Conservation (phyloP, 2,888 invertebrate species). For the Acleris holmiana region DNA sequence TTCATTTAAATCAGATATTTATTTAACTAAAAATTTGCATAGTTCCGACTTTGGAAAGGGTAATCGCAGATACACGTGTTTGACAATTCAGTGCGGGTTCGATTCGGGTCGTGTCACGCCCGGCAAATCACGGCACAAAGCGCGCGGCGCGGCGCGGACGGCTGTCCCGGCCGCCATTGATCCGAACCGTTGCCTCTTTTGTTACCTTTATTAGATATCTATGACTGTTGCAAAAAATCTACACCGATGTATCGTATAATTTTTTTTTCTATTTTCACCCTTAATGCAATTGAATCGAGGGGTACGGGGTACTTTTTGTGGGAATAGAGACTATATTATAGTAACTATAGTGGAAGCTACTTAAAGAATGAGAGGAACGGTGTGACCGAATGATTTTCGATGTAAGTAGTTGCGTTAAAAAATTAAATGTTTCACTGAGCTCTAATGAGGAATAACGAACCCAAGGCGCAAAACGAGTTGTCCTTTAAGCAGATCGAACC, state of each 20-base stretch:
- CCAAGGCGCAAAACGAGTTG: constrained; percentile 1
- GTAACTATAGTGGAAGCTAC: too few relatives aligned
- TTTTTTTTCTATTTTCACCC: constrained; percentile 13
- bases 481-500: not conserved
- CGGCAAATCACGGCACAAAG: constrained; percentile 56
- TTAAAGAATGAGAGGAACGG: too few relatives aligned
- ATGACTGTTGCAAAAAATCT: constrained; percentile 47
- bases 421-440: too few relatives aligned
- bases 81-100: constrained; percentile 13
- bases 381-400: too few relatives aligned
- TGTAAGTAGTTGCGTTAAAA: too few relatives aligned
- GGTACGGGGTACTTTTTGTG: too few relatives aligned
- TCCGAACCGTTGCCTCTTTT: constrained; percentile 47
- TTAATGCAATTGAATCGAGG: not conserved
- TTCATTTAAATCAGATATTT: too few relatives aligned
- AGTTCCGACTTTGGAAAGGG: too few relatives aligned
- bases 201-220: constrained; percentile 55
- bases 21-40: too few relatives aligned
- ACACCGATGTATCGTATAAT: constrained; percentile 44
- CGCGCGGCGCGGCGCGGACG: constrained; percentile 43
- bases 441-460: constrained; percentile 1
- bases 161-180: constrained; percentile 40
- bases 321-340: too few relatives aligned
- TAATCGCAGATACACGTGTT: not conserved
- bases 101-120: constrained; percentile 53